A percentile compares a stretch with the other conserved stretches of the same genome.
These are phyloP conservation scores for Montipora foliosa DNA, from an alignment of 64 coral and sea anemone species.

Conservation along the genomic window DNA sequence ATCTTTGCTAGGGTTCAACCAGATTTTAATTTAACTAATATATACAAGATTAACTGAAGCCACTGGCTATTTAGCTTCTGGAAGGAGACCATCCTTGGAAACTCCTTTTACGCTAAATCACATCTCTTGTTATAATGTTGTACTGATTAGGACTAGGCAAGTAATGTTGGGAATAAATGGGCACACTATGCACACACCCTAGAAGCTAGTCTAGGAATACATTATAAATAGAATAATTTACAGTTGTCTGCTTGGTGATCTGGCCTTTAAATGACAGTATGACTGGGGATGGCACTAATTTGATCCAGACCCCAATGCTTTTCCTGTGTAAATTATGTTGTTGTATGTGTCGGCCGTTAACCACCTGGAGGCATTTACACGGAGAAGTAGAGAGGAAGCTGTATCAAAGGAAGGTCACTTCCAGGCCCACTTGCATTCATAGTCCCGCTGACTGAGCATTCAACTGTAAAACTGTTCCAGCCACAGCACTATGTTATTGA, in stretches of 20 bases:
- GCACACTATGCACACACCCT: not conserved
- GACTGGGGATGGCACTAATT: not conserved
- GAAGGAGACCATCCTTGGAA: not conserved
- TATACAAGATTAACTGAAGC: not conserved
- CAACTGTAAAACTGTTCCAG: not conserved
- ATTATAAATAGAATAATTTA: not conserved
- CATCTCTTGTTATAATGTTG: too few species aligned
- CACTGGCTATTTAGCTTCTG: not conserved
- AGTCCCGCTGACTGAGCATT: not conserved
- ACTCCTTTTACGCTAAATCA: not conserved
- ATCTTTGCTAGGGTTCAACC: not conserved
- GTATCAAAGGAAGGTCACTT: not conserved
- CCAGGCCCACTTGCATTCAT: not conserved
- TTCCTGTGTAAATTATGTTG: not conserved
- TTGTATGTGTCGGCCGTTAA: not conserved
- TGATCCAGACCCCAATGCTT: not conserved
- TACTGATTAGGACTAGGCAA: not conserved
- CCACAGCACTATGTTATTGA: not conserved
- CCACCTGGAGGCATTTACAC: not conserved
- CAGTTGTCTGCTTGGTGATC: not conserved
- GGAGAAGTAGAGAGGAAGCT: not conserved
- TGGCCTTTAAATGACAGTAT: not conserved
- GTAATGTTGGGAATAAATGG: not conserved
- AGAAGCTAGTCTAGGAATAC: not conserved
- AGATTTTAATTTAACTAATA: not conserved